A percentile compares a stretch with the other conserved stretches of the same genome.
phyloP scores from a whole-genome alignment of 2,888 invertebrate species.

The Macaria liturata region DNA sequence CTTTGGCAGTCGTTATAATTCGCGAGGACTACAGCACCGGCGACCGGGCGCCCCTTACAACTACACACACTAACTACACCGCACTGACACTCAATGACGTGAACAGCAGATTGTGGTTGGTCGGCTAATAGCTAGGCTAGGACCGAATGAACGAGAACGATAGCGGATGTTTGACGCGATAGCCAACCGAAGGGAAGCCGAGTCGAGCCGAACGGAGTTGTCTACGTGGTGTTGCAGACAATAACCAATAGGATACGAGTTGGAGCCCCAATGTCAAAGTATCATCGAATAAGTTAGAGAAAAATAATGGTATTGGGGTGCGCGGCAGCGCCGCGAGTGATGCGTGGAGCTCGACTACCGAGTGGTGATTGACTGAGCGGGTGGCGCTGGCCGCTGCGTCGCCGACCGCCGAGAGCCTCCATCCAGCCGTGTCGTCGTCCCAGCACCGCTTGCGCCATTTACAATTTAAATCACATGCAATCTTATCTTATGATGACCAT shows the following conservation, averaged over 20 bases:
- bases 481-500: conserved; percentile 13
- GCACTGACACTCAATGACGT: conserved; percentile 43
- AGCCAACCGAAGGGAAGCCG: conserved; percentile 41
- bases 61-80: conserved; percentile 40
- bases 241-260: conserved; percentile 5
- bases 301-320: conserved; percentile 9
- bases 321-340: conserved; percentile 18
- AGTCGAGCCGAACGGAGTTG: conserved; percentile 39
- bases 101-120: conserved; percentile 36
- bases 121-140: conserved; percentile 10
- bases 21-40: conserved; percentile 45
- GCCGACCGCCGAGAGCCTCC: conserved; percentile 3
- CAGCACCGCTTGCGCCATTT: conserved; percentile 29
- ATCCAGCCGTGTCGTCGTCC: conserved; percentile 27
- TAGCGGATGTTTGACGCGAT: conserved; percentile 26
- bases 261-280: conserved; percentile 17
- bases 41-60: conserved; percentile 42
- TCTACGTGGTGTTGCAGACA: conserved; percentile 24
- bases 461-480: conserved; percentile 34
- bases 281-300: conserved; percentile 9
- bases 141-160: conserved; percentile 46
- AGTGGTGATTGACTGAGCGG: conserved; percentile 17
- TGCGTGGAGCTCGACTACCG: conserved; percentile 16
- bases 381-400: conserved; percentile 7
- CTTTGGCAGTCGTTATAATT: conserved; percentile 48